These are phyloP conservation scores for Halocynthia roretzi DNA, from an alignment of 23 tunicate genomes.

Conservation along the genomic window DNA sequence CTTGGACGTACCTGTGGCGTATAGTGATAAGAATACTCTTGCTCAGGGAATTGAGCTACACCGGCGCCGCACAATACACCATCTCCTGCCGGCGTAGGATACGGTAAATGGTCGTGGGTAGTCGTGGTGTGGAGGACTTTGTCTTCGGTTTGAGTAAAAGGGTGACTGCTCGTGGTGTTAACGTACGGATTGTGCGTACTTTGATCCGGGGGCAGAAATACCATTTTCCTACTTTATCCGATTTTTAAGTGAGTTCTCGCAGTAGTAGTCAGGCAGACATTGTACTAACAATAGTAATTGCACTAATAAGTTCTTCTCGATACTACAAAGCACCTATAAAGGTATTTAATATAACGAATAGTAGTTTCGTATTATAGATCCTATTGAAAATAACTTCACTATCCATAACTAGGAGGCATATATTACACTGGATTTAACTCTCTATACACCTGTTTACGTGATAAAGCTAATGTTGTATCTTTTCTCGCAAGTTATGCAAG, in stretches of 20 bases:
- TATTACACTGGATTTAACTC: too few species aligned
- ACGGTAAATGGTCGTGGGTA: background rate
- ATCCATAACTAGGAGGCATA: too few species aligned
- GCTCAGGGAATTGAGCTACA: background rate
- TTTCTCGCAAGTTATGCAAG: too few species aligned
- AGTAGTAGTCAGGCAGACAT: background rate
- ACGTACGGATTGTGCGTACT: background rate
- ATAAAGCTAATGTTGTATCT: too few species aligned
- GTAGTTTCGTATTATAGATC: too few species aligned
- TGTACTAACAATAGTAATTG: too few species aligned
- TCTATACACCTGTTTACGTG: too few species aligned
- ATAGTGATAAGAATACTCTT: background rate
- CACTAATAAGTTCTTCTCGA: too few species aligned
- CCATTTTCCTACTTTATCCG: background rate
- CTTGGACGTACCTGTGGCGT: conserved; percentile 1
- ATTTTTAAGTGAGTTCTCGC: background rate
- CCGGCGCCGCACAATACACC: background rate
- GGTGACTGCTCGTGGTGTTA: background rate
- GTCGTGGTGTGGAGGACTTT: background rate
- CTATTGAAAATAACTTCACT: too few species aligned
- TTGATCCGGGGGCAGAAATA: conserved; percentile 17
- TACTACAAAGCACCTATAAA: too few species aligned
- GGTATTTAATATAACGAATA: too few species aligned
- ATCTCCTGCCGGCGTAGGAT: conserved; percentile 3
- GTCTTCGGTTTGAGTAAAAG: background rate